phyloP scores from a whole-genome alignment of 1,140 invertebrate species.

The Apis florea region DNA sequence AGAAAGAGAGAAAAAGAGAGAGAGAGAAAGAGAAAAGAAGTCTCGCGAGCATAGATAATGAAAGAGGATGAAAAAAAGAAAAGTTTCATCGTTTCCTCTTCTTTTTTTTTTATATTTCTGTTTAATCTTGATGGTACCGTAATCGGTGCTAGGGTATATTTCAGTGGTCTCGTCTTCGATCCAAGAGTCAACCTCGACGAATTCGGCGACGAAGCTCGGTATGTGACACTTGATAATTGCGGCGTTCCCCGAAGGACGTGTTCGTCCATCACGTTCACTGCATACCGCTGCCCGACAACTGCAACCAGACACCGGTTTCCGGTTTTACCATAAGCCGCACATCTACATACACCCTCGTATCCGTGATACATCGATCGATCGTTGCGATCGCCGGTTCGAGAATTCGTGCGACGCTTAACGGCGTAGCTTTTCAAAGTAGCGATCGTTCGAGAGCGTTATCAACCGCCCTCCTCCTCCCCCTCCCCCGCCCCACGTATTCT shows the following conservation, averaged over 20 bases:
- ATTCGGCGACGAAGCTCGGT: constrained; percentile 95
- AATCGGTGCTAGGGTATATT: constrained; percentile 85
- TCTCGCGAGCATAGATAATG: constrained; percentile 5
- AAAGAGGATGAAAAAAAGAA: constrained; percentile 3
- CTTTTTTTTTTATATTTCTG: neutral
- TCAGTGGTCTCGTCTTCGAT: constrained; percentile 87
- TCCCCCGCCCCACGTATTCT: no score
- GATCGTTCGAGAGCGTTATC: neutral
- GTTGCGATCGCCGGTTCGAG: constrained; percentile 12
- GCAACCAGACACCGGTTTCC: constrained; percentile 81
- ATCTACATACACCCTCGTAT: constrained; percentile 44
- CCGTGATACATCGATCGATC: constrained; percentile 44
- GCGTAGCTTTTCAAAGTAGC: neutral
- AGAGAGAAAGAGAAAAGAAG: neutral
- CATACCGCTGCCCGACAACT: constrained; percentile 95
- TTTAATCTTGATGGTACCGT: constrained; percentile 82
- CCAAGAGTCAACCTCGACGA: constrained; percentile 92
- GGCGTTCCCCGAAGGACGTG: constrained; percentile 92
- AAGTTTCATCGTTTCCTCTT: neutral
- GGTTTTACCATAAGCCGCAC: constrained; percentile 65
- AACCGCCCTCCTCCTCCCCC: no score
- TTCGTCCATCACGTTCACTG: constrained; percentile 94
- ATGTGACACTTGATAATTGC: constrained; percentile 95
- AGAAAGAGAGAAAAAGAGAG: neutral
- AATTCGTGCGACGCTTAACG: constrained; percentile 17